These are phyloP conservation scores for Hydrozoanthus gracilis DNA, from an alignment of 92 coral and sea anemone genomes.

Conservation along the genomic window DNA sequence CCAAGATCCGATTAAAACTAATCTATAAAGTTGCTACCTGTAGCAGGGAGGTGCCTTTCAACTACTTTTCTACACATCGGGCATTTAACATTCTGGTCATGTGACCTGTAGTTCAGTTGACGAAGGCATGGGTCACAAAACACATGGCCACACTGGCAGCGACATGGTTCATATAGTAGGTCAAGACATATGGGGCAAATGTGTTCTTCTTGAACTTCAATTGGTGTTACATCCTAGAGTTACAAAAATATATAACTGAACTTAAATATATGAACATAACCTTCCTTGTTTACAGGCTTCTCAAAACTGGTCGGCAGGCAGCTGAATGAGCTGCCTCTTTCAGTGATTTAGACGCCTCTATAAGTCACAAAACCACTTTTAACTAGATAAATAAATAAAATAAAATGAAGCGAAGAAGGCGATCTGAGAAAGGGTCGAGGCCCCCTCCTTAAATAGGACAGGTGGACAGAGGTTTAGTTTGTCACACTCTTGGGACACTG, in stretches of 20 bases:
- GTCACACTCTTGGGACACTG: too few relatives aligned
- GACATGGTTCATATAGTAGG: slow-evolving; percentile 79
- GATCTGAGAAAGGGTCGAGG: too few relatives aligned
- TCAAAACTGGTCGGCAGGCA: too few relatives aligned
- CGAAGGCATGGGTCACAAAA: slow-evolving; percentile 96
- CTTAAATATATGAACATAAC: not conserved
- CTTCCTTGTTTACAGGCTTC: not conserved
- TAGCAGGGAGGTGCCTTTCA: slow-evolving; percentile 72
- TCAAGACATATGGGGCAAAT: slow-evolving; percentile 91
- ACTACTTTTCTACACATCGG: slow-evolving; percentile 85
- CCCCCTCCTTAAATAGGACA: too few relatives aligned
- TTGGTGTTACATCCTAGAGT: not conserved
- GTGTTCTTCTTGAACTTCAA: slow-evolving; percentile 64
- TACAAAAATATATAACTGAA: not conserved
- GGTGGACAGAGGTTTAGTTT: too few relatives aligned
- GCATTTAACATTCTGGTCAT: slow-evolving; percentile 66
- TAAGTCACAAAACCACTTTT: not conserved
- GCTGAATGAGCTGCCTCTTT: too few relatives aligned
- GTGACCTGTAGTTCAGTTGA: slow-evolving; percentile 74
- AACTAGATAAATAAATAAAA: too few relatives aligned
- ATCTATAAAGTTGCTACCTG: slow-evolving; percentile 55
- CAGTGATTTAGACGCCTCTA: not conserved
- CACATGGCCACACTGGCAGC: slow-evolving; percentile 86
- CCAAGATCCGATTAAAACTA: too few relatives aligned
- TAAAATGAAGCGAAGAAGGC: too few relatives aligned